A percentile compares a stretch with the other conserved stretches of the same genome.
Evolutionary conservation across 2,797 vertebrate genomes (phyloP).

Genomic region (Paramormyrops hopkinsi): DNA sequence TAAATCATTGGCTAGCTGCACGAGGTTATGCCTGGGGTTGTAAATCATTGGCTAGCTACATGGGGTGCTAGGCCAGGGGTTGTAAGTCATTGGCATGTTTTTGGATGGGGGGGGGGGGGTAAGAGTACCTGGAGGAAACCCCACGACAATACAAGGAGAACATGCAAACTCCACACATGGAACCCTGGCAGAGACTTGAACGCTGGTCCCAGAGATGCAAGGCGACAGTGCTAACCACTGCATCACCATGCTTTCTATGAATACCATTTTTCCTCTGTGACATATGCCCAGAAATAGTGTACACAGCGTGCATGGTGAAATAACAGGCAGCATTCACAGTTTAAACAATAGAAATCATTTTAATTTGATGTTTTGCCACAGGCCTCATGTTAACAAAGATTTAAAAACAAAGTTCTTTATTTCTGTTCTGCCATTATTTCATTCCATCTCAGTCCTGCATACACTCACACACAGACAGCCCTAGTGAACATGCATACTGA

Average conservation of each 20-base stretch:
- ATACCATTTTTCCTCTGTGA: not conserved
- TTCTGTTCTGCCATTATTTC: conserved; percentile 31
- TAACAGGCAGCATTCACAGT: not conserved
- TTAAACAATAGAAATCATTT: conserved; percentile 73
- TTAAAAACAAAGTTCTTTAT: conserved; percentile 64
- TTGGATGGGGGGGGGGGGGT: not conserved
- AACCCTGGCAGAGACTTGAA: not conserved
- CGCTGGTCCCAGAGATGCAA: too few relatives aligned
- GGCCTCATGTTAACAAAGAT: conserved; percentile 64
- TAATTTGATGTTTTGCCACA: conserved; percentile 65
- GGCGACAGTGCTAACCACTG: not conserved
- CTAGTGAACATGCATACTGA: conserved; percentile 30
- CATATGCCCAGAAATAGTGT: not conserved
- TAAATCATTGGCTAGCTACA: too few relatives aligned
- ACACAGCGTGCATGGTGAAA: not conserved
- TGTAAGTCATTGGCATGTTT: not conserved
- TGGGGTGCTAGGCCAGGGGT: too few relatives aligned
- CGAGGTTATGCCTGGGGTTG: too few relatives aligned
- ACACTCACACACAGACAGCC: conserved; percentile 32
- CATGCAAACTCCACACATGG: not conserved
- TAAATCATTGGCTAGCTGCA: too few relatives aligned
- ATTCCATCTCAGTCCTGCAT: conserved; percentile 19
- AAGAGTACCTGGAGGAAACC: not conserved
- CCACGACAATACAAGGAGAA: not conserved
- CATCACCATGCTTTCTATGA: not conserved